phyloP scores from a whole-genome alignment of 2,888 invertebrate species.

The Agonopterix arenella region DNA sequence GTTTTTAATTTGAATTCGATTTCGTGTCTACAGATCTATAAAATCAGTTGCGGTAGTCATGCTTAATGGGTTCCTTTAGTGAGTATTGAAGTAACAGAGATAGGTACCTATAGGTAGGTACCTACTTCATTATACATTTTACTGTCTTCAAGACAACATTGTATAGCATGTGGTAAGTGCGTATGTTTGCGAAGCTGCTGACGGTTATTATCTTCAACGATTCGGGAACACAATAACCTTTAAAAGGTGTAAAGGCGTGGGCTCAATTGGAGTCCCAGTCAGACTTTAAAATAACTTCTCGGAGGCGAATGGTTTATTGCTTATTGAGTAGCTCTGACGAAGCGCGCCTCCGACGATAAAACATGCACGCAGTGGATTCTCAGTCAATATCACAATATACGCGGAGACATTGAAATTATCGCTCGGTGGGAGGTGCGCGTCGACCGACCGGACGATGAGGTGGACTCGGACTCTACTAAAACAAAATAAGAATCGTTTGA shows the following conservation, averaged over 20 bases:
- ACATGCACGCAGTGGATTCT: conserved; percentile 66
- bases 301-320: conserved; percentile 74
- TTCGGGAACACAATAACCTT: conserved; percentile 73
- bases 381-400: conserved; percentile 71
- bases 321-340: conserved; percentile 73
- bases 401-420: conserved; percentile 69
- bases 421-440: conserved; percentile 66
- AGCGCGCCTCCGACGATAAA: conserved; percentile 66
- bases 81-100: background rate
- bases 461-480: conserved; percentile 53
- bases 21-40: conserved; percentile 10
- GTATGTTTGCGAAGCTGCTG: conserved; percentile 20
- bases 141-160: conserved; percentile 11
- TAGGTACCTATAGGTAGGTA: background rate
- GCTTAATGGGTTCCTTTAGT: conserved; percentile 1
- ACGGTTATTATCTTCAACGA: conserved; percentile 47
- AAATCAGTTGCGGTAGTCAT: conserved; percentile 3
- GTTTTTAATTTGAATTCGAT: conserved; percentile 16
- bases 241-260: conserved; percentile 73
- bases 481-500: conserved; percentile 66
- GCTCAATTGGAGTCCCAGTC: conserved; percentile 55
- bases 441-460: conserved; percentile 33
- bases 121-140: conserved; percentile 3
- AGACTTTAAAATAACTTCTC: conserved; percentile 70
- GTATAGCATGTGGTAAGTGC: conserved; percentile 10